These are phyloP conservation scores for Xestia c-nigrum DNA, from an alignment of 2,888 invertebrate genomes.

Conservation along the genomic window DNA sequence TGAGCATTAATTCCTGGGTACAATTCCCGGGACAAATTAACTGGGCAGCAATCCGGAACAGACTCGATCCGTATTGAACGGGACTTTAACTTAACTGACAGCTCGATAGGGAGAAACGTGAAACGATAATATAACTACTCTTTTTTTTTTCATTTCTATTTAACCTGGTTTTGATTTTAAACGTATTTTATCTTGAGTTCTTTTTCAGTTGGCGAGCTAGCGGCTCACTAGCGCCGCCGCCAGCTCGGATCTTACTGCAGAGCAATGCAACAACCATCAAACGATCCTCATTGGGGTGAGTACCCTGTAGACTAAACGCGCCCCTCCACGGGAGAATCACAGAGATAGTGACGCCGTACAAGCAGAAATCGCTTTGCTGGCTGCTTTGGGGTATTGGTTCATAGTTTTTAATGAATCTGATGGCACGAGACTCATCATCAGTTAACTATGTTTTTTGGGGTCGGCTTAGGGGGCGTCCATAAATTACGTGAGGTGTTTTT, in stretches of 20 bases:
- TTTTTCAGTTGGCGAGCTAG: conserved; percentile 81
- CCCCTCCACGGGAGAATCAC: neutral
- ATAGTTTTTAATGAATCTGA: neutral
- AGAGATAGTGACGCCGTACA: neutral
- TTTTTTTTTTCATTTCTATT: neutral
- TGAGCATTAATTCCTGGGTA: neutral
- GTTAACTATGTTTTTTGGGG: too few species aligned
- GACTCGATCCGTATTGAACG: neutral
- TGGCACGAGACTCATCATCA: neutral
- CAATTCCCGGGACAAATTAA: neutral
- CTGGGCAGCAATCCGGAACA: neutral
- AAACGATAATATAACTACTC: neutral
- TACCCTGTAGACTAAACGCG: neutral
- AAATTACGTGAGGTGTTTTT: too few species aligned
- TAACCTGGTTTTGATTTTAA: neutral
- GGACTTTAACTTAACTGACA: neutral
- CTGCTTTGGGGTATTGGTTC: neutral
- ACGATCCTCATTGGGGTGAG: conserved; percentile 84
- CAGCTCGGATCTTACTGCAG: conserved; percentile 82
- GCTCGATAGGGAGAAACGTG: neutral
- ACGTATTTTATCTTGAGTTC: neutral
- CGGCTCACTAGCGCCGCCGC: conserved; percentile 71
- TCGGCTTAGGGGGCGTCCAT: too few species aligned
- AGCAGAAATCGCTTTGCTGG: neutral
- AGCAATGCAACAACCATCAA: conserved; percentile 84